These are phyloP conservation scores for Atopsyche davidsoni DNA, from an alignment of 1,140 invertebrate species.

Conservation along the genomic window DNA sequence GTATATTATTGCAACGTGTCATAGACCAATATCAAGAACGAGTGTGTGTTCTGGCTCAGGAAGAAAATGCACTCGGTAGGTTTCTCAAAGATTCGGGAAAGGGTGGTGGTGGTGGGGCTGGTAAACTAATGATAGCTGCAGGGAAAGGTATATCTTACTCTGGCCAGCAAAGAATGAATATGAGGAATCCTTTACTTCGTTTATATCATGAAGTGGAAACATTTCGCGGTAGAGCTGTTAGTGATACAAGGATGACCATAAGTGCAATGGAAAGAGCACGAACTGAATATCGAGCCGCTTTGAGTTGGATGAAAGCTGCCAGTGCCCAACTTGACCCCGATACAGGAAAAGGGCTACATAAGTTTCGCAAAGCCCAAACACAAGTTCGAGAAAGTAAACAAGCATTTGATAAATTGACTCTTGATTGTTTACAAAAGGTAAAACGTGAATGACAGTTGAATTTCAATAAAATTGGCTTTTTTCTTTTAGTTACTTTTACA, in stretches of 20 bases:
- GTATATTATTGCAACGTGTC: conserved; percentile 78
- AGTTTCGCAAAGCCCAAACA: conserved; percentile 85
- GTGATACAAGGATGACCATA: conserved; percentile 87
- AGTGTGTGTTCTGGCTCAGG: conserved; percentile 88
- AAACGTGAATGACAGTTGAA: background rate
- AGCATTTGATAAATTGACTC: conserved; percentile 87
- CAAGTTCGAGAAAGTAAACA: conserved; percentile 73
- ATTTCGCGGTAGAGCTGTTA: conserved; percentile 88
- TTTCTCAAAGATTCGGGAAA: conserved; percentile 95
- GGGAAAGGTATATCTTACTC: conserved; percentile 92
- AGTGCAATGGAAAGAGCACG: conserved; percentile 90
- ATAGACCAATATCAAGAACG: conserved; percentile 93
- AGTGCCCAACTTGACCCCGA: conserved; percentile 96
- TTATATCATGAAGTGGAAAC: conserved; percentile 96
- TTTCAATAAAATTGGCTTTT: background rate
- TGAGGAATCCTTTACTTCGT: conserved; percentile 80
- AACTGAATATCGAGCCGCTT: conserved; percentile 92
- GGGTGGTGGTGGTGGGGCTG: conserved; percentile 72
- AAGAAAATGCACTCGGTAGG: conserved; percentile 90
- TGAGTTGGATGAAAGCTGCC: conserved; percentile 99
- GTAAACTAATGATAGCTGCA: conserved; percentile 88
- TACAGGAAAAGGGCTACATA: conserved; percentile 89
- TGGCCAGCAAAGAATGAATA: conserved; percentile 87
- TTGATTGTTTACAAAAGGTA: conserved; percentile 94
- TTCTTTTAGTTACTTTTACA: background rate